Conservation (phyloP, 1,140 invertebrate species). For the Anastrepha ludens region DNA sequence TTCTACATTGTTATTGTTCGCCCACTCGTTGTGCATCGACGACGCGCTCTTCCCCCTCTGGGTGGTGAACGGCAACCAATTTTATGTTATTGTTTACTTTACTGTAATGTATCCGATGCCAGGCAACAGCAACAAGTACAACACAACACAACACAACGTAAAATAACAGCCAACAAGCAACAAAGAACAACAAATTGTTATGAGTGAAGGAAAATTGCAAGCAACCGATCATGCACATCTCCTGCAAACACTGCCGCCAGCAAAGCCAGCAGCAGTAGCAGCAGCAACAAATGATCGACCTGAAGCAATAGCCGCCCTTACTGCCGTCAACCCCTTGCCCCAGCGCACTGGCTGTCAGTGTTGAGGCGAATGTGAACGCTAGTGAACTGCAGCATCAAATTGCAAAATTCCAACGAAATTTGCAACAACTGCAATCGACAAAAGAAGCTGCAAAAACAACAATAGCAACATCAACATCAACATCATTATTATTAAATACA, state of each 20-base stretch:
- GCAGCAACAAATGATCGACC: neutral
- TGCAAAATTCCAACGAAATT: constrained; percentile 47
- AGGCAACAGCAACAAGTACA: neutral
- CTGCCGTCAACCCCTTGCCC: neutral
- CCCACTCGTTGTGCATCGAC: neutral
- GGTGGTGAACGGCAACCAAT: neutral
- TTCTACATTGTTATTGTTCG: constrained; percentile 1
- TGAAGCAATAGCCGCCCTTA: neutral
- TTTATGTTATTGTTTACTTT: constrained; percentile 15
- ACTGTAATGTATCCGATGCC: neutral
- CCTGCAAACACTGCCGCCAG: neutral
- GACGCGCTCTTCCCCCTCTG: neutral
- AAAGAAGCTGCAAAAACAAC: neutral
- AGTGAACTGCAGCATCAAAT: constrained; percentile 52
- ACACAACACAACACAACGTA: neutral
- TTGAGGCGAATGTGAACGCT: constrained; percentile 23
- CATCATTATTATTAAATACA: constrained; percentile 27
- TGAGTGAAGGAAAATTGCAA: constrained; percentile 47
- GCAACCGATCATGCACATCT: constrained; percentile 36
- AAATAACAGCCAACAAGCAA: neutral
- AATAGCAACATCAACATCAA: neutral
- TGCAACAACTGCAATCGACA: constrained; percentile 3
- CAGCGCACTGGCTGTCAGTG: neutral
- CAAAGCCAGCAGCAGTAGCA: neutral
- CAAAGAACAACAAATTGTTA: neutral